Conservation (phyloP, 2,888 invertebrate genomes). For the Sturmia bella region DNA sequence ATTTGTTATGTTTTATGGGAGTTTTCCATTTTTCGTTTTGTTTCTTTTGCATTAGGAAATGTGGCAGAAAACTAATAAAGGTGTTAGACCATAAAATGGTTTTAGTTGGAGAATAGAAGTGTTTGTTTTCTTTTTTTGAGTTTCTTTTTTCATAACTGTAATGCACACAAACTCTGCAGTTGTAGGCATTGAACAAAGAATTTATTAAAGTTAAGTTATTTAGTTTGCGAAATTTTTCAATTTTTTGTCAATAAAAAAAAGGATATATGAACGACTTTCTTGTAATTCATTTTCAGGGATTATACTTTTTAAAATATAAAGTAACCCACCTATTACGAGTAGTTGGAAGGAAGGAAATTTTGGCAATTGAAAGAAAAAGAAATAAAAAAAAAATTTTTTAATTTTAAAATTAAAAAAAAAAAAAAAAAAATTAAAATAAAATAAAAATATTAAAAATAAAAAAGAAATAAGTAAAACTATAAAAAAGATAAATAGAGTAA, state of each 20-base stretch:
- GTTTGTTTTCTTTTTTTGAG: neutral
- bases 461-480: too few species aligned
- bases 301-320: neutral
- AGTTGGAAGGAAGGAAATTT: neutral
- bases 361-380: too few species aligned
- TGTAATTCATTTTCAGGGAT: neutral
- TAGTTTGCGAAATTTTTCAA: neutral
- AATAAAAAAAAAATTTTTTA: too few species aligned
- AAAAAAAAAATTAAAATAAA: too few species aligned
- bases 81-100: slow-evolving; percentile 67
- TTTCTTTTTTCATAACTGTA: neutral
- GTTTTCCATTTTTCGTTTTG: slow-evolving; percentile 43
- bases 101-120: slow-evolving; percentile 17
- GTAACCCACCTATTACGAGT: neutral
- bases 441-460: too few species aligned
- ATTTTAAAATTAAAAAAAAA: too few species aligned
- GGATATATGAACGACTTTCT: slow-evolving; percentile 33
- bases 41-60: slow-evolving; percentile 17
- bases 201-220: slow-evolving; percentile 6
- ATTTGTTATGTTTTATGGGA: slow-evolving; percentile 77
- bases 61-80: slow-evolving; percentile 52
- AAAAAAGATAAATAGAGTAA: too few species aligned
- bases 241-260: slow-evolving; percentile 22
- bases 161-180: neutral
- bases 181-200: neutral